Evolutionary conservation across 2,888 invertebrate genomes (phyloP).

Genomic region (Apotomis betuletana): DNA sequence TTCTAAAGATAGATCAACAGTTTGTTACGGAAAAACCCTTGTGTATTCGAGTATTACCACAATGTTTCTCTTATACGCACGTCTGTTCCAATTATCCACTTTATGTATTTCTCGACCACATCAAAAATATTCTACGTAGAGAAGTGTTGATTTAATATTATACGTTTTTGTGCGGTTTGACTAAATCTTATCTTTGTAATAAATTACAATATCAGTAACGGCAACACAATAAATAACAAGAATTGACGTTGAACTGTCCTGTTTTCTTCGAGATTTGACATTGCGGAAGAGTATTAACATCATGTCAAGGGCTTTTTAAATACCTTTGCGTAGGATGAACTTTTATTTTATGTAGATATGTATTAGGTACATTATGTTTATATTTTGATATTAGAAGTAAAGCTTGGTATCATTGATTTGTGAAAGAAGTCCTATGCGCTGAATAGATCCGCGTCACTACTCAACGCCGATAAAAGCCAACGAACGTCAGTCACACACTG

Average conservation of each 20-base stretch:
- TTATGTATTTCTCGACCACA: not conserved
- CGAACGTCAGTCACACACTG: no score
- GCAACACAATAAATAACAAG: not conserved
- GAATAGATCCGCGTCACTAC: no score
- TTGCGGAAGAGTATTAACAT: not conserved
- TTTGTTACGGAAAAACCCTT: no score
- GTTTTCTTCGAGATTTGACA: not conserved
- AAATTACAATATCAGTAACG: not conserved
- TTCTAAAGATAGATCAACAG: no score
- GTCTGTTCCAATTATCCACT: slow-evolving; percentile 12
- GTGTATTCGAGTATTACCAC: no score
- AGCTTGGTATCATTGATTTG: no score
- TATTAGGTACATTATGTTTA: no score
- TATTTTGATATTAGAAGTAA: no score
- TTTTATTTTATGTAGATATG: not conserved
- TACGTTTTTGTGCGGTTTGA: not conserved
- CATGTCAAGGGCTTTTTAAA: not conserved
- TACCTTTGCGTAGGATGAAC: not conserved
- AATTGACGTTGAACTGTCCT: not conserved
- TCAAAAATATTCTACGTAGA: not conserved
- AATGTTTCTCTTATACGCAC: slow-evolving; percentile 2
- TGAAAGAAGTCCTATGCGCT: no score
- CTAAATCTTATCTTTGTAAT: not conserved
- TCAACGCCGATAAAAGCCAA: no score
- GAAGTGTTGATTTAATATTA: not conserved